Conservation (phyloP, 2,797 vertebrate species). For the Mormyrops attenuatus region DNA sequence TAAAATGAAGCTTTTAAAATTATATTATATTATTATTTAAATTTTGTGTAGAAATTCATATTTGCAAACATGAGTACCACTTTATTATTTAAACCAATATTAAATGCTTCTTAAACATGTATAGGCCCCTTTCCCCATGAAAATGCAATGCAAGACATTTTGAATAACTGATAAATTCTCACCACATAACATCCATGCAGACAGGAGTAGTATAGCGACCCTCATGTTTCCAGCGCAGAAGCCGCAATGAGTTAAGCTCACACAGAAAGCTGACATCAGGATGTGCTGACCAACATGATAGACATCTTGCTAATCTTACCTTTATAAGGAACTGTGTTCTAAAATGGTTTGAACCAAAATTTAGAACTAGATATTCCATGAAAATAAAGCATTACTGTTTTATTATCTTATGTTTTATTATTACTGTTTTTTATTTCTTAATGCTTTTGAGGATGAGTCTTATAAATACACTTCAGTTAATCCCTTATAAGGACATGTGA, state of each 20-base stretch:
- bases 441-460: background rate
- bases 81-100: background rate
- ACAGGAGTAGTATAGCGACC: conserved; percentile 13
- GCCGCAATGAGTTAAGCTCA: background rate
- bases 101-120: background rate
- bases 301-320: background rate
- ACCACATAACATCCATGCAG: background rate
- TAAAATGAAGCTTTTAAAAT: background rate
- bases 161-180: background rate
- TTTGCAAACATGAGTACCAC: background rate
- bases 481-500: background rate
- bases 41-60: background rate
- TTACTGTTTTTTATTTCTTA: background rate
- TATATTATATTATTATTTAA: background rate
- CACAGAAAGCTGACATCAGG: background rate
- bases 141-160: background rate
- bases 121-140: background rate
- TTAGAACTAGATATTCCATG: background rate
- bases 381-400: background rate
- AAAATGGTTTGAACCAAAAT: background rate
- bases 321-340: background rate
- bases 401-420: background rate
- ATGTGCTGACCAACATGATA: background rate
- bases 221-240: background rate
- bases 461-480: background rate